phyloP scores from a whole-genome alignment of 2,113 vertebrate species.

The Craseonycteris thonglongyai region DNA sequence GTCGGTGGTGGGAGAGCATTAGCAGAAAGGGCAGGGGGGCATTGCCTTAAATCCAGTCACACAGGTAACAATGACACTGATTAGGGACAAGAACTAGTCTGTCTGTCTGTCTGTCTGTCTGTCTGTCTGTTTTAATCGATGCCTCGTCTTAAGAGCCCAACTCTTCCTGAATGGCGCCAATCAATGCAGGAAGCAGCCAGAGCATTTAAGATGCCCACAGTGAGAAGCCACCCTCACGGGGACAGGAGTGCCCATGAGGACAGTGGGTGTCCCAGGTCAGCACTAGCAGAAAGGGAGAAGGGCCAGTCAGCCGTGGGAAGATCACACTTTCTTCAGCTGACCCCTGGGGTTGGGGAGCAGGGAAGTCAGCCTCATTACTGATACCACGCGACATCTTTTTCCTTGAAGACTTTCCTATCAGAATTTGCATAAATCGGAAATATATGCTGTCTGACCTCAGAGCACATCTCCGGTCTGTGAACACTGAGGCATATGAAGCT shows the following conservation, averaged over 20 bases:
- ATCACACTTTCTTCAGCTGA: background rate
- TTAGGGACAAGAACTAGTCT: background rate
- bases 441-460: background rate
- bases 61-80: background rate
- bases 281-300: too few species aligned
- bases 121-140: too few species aligned
- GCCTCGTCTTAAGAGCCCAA: background rate
- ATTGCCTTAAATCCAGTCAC: background rate
- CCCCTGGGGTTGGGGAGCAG: background rate
- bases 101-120: too few species aligned
- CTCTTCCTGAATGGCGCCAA: background rate
- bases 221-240: background rate
- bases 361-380: background rate
- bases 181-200: background rate
- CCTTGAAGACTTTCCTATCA: background rate
- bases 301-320: background rate
- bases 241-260: rapidly evolving
- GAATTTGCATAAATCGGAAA: background rate
- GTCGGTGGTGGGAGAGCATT: background rate
- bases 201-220: too few species aligned
- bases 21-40: background rate
- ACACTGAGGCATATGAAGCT: background rate
- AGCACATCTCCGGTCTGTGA: background rate
- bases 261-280: background rate
- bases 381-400: background rate